Percentiles rank a stretch among this genome's conserved stretches.
phyloP scores from a whole-genome alignment of 2,113 vertebrate species.

The Larimichthys polyactis region DNA sequence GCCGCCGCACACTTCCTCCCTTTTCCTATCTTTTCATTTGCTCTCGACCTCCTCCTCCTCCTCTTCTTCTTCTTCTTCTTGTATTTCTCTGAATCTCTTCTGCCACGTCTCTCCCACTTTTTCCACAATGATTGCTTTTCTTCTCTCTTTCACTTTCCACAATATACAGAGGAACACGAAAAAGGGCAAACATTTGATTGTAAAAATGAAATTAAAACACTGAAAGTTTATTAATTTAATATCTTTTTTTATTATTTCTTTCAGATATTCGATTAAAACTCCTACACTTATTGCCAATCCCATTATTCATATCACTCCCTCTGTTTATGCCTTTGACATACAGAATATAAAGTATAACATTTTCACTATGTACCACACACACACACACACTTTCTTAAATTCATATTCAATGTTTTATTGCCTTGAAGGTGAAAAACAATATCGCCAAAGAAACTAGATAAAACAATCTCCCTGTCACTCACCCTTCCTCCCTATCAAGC shows the following conservation, averaged over 20 bases:
- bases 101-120: not conserved
- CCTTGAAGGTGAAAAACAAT: constrained; percentile 29
- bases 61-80: not conserved
- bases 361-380: not conserved
- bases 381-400: constrained; percentile 9
- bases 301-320: not conserved
- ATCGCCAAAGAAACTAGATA: constrained; percentile 22
- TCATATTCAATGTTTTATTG: constrained; percentile 21
- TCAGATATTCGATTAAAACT: not conserved
- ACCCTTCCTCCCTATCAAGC: not conserved
- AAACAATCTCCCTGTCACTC: constrained; percentile 17
- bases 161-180: no score
- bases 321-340: not conserved
- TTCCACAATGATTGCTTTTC: not conserved
- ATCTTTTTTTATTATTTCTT: not conserved
- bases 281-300: not conserved
- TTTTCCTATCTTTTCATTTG: constrained; percentile 22
- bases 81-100: not conserved
- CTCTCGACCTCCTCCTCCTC: not conserved
- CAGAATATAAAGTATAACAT: not conserved
- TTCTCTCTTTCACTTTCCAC: not conserved
- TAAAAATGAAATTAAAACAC: not conserved
- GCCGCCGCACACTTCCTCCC: not conserved
- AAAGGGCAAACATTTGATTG: not conserved
- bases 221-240: not conserved